Conservation (phyloP, 2,888 invertebrate species). For the Agrilus biguttatus region DNA sequence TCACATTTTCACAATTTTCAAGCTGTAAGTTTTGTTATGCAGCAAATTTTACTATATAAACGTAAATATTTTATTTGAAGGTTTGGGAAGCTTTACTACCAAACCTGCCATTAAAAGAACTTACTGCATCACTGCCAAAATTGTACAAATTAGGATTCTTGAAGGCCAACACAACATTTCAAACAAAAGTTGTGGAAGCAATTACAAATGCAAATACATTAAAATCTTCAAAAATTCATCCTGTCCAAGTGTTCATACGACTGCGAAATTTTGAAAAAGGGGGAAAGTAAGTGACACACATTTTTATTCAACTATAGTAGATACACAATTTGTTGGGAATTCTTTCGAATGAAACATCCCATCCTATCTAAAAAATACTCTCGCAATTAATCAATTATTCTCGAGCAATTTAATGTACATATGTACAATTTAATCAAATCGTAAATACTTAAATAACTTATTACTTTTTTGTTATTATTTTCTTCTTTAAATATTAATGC, state of each 20-base stretch:
- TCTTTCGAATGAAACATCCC: too few species aligned
- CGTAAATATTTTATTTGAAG: constrained; percentile 23
- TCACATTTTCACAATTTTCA: constrained; percentile 47
- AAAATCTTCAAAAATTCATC: constrained; percentile 31
- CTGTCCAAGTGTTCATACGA: constrained; percentile 42
- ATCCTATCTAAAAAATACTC: too few species aligned
- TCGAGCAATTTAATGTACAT: too few species aligned
- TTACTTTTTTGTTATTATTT: too few species aligned
- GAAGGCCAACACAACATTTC: constrained; percentile 35
- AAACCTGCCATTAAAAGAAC: constrained; percentile 35
- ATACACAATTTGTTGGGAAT: too few species aligned
- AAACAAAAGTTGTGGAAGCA: constrained; percentile 36
- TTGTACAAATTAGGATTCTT: constrained; percentile 49
- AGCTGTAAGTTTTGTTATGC: constrained; percentile 32
- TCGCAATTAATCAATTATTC: too few species aligned
- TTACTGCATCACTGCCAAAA: constrained; percentile 42
- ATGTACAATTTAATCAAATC: too few species aligned
- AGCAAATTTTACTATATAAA: too few species aligned
- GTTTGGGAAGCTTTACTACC: constrained; percentile 48
- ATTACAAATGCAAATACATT: constrained; percentile 36
- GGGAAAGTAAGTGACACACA: constrained; percentile 37
- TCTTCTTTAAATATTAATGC: too few species aligned
- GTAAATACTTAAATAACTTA: too few species aligned
- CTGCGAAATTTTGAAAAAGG: constrained; percentile 46
- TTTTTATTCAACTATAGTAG: too few species aligned